phyloP scores from a whole-genome alignment of 2,797 vertebrate species.

The Myiotriccus ornatus region DNA sequence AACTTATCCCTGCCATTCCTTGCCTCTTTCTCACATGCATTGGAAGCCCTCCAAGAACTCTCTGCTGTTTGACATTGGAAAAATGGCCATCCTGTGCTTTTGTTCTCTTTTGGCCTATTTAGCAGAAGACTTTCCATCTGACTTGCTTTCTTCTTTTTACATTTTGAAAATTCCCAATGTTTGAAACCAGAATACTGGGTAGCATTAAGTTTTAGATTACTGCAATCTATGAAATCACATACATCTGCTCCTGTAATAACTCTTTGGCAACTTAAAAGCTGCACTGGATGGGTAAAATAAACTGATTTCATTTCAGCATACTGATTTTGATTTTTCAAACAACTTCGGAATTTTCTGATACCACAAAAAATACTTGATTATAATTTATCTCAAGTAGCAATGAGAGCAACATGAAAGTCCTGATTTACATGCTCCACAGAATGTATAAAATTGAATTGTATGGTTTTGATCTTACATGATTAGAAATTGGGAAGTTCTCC shows the following conservation, averaged over 20 bases:
- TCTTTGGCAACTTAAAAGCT: background rate
- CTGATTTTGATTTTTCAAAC: background rate
- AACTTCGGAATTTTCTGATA: background rate
- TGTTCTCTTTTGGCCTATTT: background rate
- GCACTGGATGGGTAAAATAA: background rate
- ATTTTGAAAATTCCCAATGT: background rate
- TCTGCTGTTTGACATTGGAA: background rate
- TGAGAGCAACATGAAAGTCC: background rate
- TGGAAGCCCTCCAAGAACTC: background rate
- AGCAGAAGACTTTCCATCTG: background rate
- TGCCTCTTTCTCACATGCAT: background rate
- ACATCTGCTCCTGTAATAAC: background rate
- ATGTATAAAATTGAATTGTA: background rate
- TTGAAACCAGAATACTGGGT: background rate
- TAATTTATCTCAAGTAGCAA: background rate
- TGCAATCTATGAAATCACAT: background rate
- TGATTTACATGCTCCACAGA: background rate
- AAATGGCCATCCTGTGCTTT: background rate
- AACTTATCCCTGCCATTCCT: background rate
- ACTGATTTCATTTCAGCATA: background rate
- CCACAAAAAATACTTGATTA: background rate
- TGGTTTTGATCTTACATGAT: background rate
- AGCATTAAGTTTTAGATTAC: background rate
- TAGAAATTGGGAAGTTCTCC: background rate
- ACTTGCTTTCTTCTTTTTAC: background rate